Conservation (phyloP, 35 echinoderm and acorn worm genomes). For the Chiridota heheva region DNA sequence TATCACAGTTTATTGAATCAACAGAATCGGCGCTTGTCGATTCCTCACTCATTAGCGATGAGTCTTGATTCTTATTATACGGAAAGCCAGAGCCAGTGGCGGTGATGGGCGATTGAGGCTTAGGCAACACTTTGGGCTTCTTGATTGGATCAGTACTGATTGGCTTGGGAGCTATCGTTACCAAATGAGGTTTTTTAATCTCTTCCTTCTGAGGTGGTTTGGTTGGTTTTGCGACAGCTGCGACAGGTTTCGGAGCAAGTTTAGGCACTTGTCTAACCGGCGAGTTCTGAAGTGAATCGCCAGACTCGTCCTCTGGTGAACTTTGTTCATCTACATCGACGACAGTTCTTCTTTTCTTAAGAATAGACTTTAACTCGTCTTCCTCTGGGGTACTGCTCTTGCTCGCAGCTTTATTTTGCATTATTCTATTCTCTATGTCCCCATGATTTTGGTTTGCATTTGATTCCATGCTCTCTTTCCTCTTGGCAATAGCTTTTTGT, state of each 20-base stretch:
- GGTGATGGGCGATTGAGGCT: conserved; percentile 6
- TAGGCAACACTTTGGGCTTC: not conserved
- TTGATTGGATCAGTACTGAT: not conserved
- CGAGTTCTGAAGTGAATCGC: conserved; percentile 30
- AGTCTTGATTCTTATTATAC: not conserved
- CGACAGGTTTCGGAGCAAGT: not conserved
- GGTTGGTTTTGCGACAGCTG: not conserved
- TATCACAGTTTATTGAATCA: no score
- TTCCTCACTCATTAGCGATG: not conserved
- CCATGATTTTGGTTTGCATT: conserved; percentile 10
- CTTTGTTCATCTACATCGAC: conserved; percentile 52
- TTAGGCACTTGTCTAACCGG: not conserved
- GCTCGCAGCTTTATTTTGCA: conserved; percentile 50
- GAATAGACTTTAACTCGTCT: conserved; percentile 43
- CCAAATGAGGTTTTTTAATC: not conserved
- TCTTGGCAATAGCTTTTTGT: conserved; percentile 69
- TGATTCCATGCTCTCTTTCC: conserved; percentile 60
- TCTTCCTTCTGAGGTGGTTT: conserved; percentile 2
- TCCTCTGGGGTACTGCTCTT: conserved; percentile 1
- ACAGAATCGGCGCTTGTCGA: not conserved
- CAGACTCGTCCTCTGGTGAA: conserved; percentile 51
- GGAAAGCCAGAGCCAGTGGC: not conserved
- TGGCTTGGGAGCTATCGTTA: not conserved
- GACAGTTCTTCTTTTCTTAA: conserved; percentile 64
- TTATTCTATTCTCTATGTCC: conserved; percentile 76